Evolutionary conservation across 2,113 vertebrate species (phyloP).

Genomic region (Eonycteris spelaea): DNA sequence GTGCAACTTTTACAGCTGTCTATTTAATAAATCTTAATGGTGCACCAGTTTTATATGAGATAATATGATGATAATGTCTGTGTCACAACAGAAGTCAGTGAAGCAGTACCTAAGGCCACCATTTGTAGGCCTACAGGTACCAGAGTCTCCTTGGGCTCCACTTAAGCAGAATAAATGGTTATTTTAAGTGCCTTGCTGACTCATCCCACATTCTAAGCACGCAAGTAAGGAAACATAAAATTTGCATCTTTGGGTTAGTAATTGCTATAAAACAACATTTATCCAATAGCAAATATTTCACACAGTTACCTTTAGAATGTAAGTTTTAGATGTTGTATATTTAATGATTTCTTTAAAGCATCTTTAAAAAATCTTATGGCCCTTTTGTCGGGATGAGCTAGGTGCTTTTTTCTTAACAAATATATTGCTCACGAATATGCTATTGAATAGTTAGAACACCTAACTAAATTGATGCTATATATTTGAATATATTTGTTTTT

Average conservation of each 20-base stretch:
- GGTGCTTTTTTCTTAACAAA: not conserved
- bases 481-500: constrained; percentile 41
- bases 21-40: not conserved
- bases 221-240: not conserved
- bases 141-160: not conserved
- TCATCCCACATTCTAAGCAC: not conserved
- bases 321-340: not conserved
- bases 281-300: not conserved
- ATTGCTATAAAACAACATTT: not conserved
- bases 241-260: not conserved
- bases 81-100: not conserved
- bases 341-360: not conserved
- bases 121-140: not conserved
- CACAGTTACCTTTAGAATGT: not conserved
- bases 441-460: not conserved
- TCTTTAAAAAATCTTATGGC: not conserved
- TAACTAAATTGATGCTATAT: not conserved
- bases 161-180: not conserved
- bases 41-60: not conserved
- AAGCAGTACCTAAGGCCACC: not conserved
- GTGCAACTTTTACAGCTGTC: not conserved
- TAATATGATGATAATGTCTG: not conserved
- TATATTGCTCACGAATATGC: not conserved
- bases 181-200: not conserved
- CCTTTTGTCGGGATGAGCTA: not conserved